Evolutionary conservation across 2,888 invertebrate species (phyloP).

Genomic region (Lamellibrachia columna): DNA sequence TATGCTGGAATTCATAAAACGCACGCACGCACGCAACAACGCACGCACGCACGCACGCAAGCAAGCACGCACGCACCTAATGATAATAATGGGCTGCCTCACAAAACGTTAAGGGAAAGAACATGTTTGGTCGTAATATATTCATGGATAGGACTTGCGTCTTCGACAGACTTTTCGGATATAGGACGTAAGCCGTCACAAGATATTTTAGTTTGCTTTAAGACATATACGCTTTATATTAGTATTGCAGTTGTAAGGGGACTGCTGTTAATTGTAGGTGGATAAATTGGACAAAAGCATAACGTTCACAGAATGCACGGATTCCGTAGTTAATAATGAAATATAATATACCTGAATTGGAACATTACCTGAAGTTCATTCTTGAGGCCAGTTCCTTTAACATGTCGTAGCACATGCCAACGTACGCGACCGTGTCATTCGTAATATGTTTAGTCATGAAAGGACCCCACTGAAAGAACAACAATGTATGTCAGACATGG

Average conservation of each 20-base stretch:
- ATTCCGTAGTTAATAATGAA: background rate
- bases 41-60: background rate
- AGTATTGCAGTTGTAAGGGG: too few species aligned
- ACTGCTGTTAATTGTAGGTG: background rate
- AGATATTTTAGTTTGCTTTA: background rate
- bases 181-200: background rate
- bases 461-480: conserved; percentile 43
- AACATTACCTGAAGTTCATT: conserved; percentile 38
- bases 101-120: too few species aligned
- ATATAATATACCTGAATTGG: background rate
- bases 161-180: background rate
- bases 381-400: conserved; percentile 41
- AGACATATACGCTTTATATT: background rate
- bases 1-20: background rate
- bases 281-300: background rate
- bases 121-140: too few species aligned
- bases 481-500: background rate
- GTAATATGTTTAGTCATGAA: conserved; percentile 40
- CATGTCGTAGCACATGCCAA: conserved; percentile 45
- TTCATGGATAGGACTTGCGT: too few species aligned
- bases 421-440: conserved; percentile 35
- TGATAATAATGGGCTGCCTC: too few species aligned
- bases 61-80: background rate
- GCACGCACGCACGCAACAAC: background rate
- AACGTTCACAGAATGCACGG: background rate